Percentiles rank a stretch among this genome's conserved stretches.
These are phyloP conservation scores for Tyrannus savana DNA, from an alignment of 2,113 vertebrate species.

Conservation along the genomic window DNA sequence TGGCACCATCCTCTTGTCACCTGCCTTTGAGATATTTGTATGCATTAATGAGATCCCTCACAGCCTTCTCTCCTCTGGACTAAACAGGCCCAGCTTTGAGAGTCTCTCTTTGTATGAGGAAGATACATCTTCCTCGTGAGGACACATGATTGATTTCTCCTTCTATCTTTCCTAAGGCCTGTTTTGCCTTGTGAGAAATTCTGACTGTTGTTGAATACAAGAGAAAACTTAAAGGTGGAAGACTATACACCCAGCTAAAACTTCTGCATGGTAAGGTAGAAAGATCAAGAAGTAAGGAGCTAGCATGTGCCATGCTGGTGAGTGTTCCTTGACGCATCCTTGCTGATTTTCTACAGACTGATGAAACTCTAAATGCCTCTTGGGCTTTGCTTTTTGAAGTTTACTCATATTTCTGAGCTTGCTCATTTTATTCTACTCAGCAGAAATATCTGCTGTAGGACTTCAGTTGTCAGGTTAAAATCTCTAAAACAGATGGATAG, in stretches of 20 bases:
- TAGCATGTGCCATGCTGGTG: accelerated
- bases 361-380: not conserved
- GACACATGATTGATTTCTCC: not conserved
- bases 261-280: not conserved
- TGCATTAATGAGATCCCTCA: not conserved
- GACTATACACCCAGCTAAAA: not conserved
- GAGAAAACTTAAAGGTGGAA: not conserved
- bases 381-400: not conserved
- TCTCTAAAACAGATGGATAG: not conserved
- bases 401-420: not conserved
- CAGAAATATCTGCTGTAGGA: not conserved
- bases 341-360: not conserved
- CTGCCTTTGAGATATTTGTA: not conserved
- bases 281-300: not conserved
- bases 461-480: not conserved
- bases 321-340: not conserved
- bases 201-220: not conserved
- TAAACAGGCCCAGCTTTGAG: not conserved
- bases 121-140: not conserved
- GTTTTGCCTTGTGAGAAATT: not conserved
- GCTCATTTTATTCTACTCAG: not conserved
- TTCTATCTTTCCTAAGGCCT: not conserved
- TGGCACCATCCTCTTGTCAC: not conserved
- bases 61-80: not conserved
- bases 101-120: not conserved